Percentiles rank a stretch among this genome's conserved stretches.
Conservation (phyloP, 2,797 vertebrate species). For the Sebastes kiyomatsui region DNA sequence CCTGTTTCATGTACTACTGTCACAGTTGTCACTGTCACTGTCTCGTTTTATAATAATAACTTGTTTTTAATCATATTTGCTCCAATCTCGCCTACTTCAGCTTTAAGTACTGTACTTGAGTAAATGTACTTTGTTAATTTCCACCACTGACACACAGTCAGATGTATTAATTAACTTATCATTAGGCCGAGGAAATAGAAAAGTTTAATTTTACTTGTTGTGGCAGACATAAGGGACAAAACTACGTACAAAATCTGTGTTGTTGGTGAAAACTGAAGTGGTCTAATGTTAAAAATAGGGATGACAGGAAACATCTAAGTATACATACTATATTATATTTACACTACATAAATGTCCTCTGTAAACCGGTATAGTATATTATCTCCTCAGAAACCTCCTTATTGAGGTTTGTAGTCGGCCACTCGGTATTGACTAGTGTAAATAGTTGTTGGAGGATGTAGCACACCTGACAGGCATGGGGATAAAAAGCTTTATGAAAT, state of each 20-base stretch:
- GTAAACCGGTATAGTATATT: neutral
- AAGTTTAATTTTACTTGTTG: neutral
- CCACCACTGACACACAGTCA: neutral
- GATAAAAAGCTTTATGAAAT: neutral
- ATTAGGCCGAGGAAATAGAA: neutral
- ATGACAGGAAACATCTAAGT: neutral
- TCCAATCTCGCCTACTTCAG: too few species aligned
- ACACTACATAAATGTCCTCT: neutral
- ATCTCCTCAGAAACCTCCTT: neutral
- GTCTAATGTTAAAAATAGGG: neutral
- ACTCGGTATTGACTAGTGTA: constrained; percentile 4
- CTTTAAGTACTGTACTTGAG: neutral
- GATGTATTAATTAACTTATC: neutral
- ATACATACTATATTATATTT: neutral
- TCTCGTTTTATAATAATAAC: too few species aligned
- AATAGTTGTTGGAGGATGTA: constrained; percentile 32
- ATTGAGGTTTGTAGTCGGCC: constrained; percentile 38
- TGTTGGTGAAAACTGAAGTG: neutral
- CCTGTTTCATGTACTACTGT: too few species aligned
- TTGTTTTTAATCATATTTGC: too few species aligned
- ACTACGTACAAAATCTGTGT: neutral
- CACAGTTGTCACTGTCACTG: too few species aligned
- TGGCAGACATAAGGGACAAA: neutral
- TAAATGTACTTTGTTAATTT: neutral
- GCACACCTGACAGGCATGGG: constrained; percentile 13